Evolutionary conservation across 2,888 invertebrate species (phyloP).

Genomic region (Desoria tigrina): DNA sequence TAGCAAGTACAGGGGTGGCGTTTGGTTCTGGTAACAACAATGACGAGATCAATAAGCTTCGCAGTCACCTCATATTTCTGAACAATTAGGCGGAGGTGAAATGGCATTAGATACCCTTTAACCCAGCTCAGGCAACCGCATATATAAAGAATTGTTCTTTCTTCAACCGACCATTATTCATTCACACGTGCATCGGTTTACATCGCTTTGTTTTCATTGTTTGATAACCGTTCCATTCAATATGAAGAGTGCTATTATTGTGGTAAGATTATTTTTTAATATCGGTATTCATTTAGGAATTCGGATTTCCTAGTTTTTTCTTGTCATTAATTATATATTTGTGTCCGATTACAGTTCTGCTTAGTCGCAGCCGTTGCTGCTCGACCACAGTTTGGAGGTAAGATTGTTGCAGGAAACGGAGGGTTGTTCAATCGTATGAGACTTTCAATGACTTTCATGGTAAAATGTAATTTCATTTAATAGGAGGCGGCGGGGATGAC

Average conservation of each 20-base stretch:
- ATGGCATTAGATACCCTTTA: constrained; percentile 18
- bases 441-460: too few species aligned
- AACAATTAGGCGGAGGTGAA: constrained; percentile 17
- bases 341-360: constrained; percentile 35
- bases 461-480: too few species aligned
- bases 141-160: constrained; percentile 7
- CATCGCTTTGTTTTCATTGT: neutral
- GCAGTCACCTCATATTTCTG: neutral
- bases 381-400: constrained; percentile 43
- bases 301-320: too few species aligned
- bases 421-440: too few species aligned
- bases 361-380: constrained; percentile 42
- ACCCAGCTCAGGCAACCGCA: neutral
- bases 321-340: neutral
- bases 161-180: constrained; percentile 5
- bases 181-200: neutral
- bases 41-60: constrained; percentile 6
- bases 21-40: constrained; percentile 10
- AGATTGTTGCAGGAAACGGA: neutral
- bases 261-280: constrained; percentile 8
- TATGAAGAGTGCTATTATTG: constrained; percentile 17
- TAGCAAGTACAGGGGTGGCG: too few species aligned
- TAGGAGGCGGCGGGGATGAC: too few species aligned
- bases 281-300: neutral
- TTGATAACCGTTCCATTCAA: constrained; percentile 5